These are phyloP conservation scores for Mus spretus DNA, from an alignment of 2,797 vertebrate genomes.

Conservation along the genomic window DNA sequence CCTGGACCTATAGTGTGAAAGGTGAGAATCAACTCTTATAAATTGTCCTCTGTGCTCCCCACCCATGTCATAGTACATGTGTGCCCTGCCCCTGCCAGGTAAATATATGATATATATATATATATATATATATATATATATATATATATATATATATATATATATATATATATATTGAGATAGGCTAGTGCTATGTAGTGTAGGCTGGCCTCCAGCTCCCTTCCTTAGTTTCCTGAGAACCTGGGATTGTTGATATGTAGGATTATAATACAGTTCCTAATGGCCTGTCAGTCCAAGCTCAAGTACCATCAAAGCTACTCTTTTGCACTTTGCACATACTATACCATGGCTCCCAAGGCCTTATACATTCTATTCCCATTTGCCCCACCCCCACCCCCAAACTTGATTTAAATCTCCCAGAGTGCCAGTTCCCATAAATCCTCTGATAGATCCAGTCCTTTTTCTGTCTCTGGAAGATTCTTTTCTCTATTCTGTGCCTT, in stretches of 20 bases:
- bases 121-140: too few relatives aligned
- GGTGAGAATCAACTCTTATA: not conserved
- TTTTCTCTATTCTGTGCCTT: constrained; percentile 30
- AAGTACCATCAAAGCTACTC: not conserved
- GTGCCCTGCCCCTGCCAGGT: too few relatives aligned
- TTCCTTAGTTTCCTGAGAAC: not conserved
- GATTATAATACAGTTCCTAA: not conserved
- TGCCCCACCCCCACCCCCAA: not conserved
- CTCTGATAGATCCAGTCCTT: not conserved
- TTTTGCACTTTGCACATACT: not conserved
- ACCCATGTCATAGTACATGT: not conserved
- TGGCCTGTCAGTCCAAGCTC: not conserved
- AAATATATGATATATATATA: not conserved
- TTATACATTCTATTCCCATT: not conserved
- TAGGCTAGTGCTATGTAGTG: not conserved
- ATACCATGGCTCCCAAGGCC: not conserved
- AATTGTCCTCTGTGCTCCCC: not conserved
- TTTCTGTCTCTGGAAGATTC: not conserved
- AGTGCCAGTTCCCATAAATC: constrained; percentile 46
- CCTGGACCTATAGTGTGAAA: not conserved
- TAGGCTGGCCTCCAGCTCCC: not conserved
- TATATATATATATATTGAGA: too few relatives aligned
- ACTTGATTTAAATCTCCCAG: not conserved
- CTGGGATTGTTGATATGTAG: not conserved
- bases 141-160: too few relatives aligned